phyloP scores from a whole-genome alignment of 2,888 invertebrate species.

The Sphaerophoria rueppellii region DNA sequence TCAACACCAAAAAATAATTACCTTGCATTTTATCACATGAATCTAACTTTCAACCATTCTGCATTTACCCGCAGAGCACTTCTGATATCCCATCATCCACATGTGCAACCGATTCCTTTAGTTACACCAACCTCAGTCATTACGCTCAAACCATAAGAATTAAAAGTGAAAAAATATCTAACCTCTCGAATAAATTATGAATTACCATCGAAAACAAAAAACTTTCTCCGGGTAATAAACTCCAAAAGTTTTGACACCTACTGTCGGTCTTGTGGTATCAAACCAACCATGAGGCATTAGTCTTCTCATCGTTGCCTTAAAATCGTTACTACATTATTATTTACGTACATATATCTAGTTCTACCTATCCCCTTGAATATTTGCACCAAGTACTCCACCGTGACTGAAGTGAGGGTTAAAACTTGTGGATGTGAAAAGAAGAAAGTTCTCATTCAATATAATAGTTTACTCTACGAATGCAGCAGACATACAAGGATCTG shows the following conservation, averaged over 20 bases:
- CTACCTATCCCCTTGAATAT: neutral
- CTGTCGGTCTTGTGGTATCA: conserved; percentile 27
- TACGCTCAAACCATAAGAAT: conserved; percentile 28
- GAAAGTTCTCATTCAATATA: conserved; percentile 51
- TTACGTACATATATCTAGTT: too few relatives aligned
- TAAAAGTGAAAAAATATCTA: neutral
- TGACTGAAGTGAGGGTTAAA: neutral
- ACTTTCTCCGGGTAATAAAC: conserved; percentile 57
- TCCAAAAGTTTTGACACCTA: conserved; percentile 62
- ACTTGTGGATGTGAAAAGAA: neutral
- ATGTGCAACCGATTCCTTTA: conserved; percentile 28
- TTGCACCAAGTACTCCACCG: neutral
- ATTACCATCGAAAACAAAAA: conserved; percentile 39
- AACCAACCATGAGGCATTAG: conserved; percentile 26
- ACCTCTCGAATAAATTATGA: conserved; percentile 63
- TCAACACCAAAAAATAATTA: conserved; percentile 64
- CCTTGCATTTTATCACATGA: neutral
- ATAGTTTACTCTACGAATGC: conserved; percentile 12
- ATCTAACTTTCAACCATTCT: neutral
- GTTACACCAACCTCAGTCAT: conserved; percentile 63
- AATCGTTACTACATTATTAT: conserved; percentile 8
- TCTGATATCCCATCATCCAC: neutral
- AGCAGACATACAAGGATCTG: too few relatives aligned
- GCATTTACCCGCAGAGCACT: neutral
- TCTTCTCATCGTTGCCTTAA: conserved; percentile 10